Base-by-base conservation (phyloP, 1,140 invertebrate genomes). In the Dysdera silvatica region DNA sequence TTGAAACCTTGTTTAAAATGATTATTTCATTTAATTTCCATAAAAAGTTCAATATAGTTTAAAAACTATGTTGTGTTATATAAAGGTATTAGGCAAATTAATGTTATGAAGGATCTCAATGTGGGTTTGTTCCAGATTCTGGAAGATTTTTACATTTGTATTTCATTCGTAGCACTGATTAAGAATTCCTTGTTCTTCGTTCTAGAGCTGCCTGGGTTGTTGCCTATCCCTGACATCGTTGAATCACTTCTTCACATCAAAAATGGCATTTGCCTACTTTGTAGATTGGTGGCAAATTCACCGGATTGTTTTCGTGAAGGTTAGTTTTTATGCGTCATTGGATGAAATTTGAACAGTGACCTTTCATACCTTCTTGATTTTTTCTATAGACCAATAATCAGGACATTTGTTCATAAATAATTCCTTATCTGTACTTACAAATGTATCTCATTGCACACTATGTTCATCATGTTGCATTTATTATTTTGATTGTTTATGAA, bases 241-340 rank as follows among this genome's bases (percentile, higher is more conserved):
- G 93, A 98, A 79, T 89, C 90, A 1, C 74, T 98, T 6, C 78
- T 98, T 4, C 85, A 92, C 77, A 86, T 97, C 0, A 89, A 89
- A 69, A 89, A 95, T 78, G 94, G 94, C 0, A 83, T 88, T 47
- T 82, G 85, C 69, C 87, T 98, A 49, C 87, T 98, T 66, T 92
- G 90, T 71, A 86, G 83, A 79, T 88, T 76, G 82, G 94, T 72
- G 82, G 91, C 80, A 12, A 98, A 98, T 75, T 89, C 89, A 79
- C 93, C 94, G 6, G 93, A 97, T 71, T 86, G 84, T 71, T 95
- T 96, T 76, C 83, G 84, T 71, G 91, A 96, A 82, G 86, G 87
- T 88, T 79, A 64, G 41, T 29, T 24, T 28, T 33, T 23, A 47
- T 31, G 23, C 7, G n/a, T 37, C 8, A 37, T 10, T 37, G 1